phyloP scores from a whole-genome alignment of 2,797 vertebrate species.

The Myotis pilosus region DNA sequence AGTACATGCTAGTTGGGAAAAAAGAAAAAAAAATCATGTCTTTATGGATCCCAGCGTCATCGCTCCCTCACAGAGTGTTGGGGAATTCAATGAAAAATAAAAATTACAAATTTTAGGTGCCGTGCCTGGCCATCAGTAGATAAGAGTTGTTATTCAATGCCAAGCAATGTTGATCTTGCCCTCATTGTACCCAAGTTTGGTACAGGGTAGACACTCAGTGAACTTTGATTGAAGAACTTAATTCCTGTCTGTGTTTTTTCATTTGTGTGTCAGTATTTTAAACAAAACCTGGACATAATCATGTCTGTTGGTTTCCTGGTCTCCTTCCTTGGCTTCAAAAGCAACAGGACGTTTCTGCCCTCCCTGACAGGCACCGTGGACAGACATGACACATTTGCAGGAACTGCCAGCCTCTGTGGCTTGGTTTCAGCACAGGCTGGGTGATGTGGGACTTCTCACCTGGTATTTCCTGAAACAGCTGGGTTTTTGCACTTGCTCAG shows the following conservation, averaged over 20 bases:
- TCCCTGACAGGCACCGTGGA: neutral
- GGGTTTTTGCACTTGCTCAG: neutral
- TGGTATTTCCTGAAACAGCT: neutral
- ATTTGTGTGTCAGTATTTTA: neutral
- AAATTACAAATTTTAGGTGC: neutral
- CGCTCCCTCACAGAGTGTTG: neutral
- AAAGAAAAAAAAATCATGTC: neutral
- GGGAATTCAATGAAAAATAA: neutral
- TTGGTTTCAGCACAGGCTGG: constrained; percentile 29
- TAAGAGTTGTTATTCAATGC: neutral
- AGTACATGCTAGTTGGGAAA: neutral
- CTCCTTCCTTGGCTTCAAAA: constrained; percentile 13
- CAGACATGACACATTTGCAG: neutral
- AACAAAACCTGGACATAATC: neutral
- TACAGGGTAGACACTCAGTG: neutral
- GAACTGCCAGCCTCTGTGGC: neutral
- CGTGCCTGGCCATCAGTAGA: neutral
- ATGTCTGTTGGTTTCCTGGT: neutral
- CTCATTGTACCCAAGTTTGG: neutral
- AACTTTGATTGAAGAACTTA: neutral
- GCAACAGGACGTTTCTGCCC: neutral
- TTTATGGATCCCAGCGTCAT: neutral
- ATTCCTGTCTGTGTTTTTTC: neutral
- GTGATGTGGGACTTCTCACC: neutral
- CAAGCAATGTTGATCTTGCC: neutral